Evolutionary conservation across 1,140 invertebrate species (phyloP), one percentile per base, ranked within the genome.

Genomic region (Agraylea sexmaculata): DNA sequence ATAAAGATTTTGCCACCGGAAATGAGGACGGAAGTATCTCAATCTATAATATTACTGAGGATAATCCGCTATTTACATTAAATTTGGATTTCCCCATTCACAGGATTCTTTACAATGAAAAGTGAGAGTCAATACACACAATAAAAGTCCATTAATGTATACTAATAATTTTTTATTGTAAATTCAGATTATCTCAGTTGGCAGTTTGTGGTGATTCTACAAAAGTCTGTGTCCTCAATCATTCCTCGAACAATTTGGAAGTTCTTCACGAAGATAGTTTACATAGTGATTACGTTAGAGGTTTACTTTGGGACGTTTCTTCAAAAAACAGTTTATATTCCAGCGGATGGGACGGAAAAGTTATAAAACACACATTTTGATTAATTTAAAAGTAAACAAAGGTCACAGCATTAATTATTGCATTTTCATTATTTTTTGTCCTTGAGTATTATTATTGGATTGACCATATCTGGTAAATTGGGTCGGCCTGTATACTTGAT

Each of bases 131-230:
- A 8, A 27, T 27, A 27, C n/a, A n/a, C n/a, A n/a, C n/a, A n/a
- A n/a, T n/a, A n/a, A n/a, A n/a, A n/a, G n/a, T n/a, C n/a, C n/a
- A 27, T 27, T 8, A 8, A 8, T 27, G 12, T 31, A 30, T 31
- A 11, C 17, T 10, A 12, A 10, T 37, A 6, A 38, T 43, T 28
- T 18, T 29, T 47, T 27, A 34, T 36, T 45, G 45, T 47, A 31
- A 23, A 63, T 62, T 12, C 48, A 66, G 63, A 34, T 49, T 45
- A 5, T 48, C 58, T 15, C 53, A 53, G 43, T 37, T 66, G 28
- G 61, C 59, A 30, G 54, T 66, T 4, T 63, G 59, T 37, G 60
- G 63, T 54, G 64, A 67, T 48, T 64, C 65, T 42, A 64, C 56
- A 50, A 59, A 53, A 31, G 52, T 67, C 13, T 53, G 57, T 17